Percentiles rank a stretch among this genome's conserved stretches.
These are phyloP conservation scores for Psittacula cyanocephala DNA, from an alignment of 2,113 vertebrate genomes.

Conservation along the genomic window DNA sequence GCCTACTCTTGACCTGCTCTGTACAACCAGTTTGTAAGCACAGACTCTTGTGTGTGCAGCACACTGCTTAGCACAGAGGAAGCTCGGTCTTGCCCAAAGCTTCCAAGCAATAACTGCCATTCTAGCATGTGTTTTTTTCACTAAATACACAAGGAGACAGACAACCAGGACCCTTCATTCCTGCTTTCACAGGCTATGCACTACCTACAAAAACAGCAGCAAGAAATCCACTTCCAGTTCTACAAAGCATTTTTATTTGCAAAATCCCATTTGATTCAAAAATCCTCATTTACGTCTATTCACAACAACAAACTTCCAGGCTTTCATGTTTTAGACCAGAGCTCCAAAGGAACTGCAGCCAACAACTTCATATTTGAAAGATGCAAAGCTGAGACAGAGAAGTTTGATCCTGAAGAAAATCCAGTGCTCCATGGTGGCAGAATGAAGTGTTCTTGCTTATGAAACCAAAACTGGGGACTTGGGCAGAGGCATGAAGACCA, in stretches of 20 bases:
- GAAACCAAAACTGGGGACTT: background rate
- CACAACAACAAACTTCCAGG: background rate
- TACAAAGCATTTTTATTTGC: background rate
- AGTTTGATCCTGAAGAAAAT: background rate
- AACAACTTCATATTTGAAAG: background rate
- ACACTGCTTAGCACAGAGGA: background rate
- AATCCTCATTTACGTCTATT: background rate
- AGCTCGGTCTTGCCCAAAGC: background rate
- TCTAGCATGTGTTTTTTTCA: background rate
- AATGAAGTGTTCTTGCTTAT: background rate
- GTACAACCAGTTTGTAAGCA: background rate
- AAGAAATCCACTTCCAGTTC: background rate
- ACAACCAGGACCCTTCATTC: rapidly evolving
- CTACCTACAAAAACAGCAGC: background rate
- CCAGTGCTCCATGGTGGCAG: background rate
- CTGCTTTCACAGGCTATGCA: rapidly evolving
- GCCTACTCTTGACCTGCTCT: background rate
- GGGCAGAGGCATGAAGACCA: background rate
- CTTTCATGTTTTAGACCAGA: background rate
- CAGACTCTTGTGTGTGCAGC: too few species aligned
- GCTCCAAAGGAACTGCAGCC: background rate
- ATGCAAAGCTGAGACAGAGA: background rate
- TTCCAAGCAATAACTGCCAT: background rate
- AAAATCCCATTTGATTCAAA: background rate
- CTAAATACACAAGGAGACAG: background rate